Percentiles rank a stretch among this genome's conserved stretches.
Conservation (phyloP, 2,113 vertebrate genomes). For the Calypte anna region DNA sequence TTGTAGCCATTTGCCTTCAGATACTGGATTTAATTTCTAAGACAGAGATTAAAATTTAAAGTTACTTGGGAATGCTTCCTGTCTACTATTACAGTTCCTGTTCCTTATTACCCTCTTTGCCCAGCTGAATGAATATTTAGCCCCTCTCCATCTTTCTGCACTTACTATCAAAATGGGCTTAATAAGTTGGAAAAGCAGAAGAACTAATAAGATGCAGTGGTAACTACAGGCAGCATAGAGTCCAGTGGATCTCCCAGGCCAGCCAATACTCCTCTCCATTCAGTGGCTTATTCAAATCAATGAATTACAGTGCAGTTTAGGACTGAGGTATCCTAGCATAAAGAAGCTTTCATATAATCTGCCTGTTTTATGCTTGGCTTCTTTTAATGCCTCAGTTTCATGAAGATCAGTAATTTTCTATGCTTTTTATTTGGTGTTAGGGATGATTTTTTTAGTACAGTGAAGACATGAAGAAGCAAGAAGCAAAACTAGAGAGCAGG, state of each 20-base stretch:
- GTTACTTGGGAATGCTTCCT: neutral
- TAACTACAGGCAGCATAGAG: neutral
- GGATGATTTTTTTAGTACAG: neutral
- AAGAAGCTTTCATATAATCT: neutral
- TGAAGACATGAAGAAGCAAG: neutral
- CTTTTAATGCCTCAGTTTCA: neutral
- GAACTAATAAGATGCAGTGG: neutral
- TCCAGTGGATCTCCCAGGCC: neutral
- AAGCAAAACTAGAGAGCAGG: neutral
- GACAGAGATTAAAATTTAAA: neutral
- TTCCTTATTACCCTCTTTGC: neutral
- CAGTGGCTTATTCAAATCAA: neutral
- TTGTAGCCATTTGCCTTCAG: neutral
- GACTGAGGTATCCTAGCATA: neutral
- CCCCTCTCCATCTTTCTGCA: neutral
- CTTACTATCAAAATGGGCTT: neutral
- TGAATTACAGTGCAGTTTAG: neutral
- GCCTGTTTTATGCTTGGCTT: neutral
- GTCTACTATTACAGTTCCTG: neutral
- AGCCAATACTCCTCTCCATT: neutral
- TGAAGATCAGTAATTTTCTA: neutral
- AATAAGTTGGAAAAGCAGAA: neutral
- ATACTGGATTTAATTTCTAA: neutral
- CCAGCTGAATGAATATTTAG: neutral
- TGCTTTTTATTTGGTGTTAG: neutral